These are phyloP conservation scores for Chaetorhynchus papuensis DNA, from an alignment of 2,113 vertebrate species.

Conservation along the genomic window DNA sequence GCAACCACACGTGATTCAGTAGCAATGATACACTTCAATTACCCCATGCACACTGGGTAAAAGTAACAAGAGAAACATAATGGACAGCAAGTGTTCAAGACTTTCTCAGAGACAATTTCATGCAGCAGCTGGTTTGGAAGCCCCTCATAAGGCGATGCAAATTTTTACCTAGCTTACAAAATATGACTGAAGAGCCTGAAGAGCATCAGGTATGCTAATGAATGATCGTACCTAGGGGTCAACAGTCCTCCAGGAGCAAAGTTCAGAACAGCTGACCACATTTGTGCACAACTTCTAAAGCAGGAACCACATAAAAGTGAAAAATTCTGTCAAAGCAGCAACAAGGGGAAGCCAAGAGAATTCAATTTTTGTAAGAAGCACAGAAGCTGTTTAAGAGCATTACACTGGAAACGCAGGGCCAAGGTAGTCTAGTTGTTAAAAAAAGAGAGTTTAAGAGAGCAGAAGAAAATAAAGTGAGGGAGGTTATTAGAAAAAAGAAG, in stretches of 20 bases:
- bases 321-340: not conserved
- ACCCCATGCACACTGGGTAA: not conserved
- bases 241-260: not conserved
- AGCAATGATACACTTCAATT: not conserved
- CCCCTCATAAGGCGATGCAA: not conserved
- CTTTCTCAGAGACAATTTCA: not conserved
- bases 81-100: not conserved
- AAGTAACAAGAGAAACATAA: not conserved
- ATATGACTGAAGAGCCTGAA: not conserved
- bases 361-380: not conserved
- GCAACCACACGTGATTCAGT: not conserved
- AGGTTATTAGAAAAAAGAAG: not conserved
- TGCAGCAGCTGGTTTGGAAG: not conserved
- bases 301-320: not conserved
- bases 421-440: not conserved
- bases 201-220: not conserved
- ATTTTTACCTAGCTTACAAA: not conserved
- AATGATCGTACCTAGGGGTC: not conserved
- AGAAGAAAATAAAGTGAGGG: not conserved
- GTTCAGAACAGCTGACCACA: not conserved
- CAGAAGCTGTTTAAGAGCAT: not conserved
- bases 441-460: not conserved
- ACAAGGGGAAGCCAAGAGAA: not conserved
- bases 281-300: not conserved
- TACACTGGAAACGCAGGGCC: not conserved